These are phyloP conservation scores for Conger conger DNA, from an alignment of 2,113 vertebrate species.

Conservation along the genomic window DNA sequence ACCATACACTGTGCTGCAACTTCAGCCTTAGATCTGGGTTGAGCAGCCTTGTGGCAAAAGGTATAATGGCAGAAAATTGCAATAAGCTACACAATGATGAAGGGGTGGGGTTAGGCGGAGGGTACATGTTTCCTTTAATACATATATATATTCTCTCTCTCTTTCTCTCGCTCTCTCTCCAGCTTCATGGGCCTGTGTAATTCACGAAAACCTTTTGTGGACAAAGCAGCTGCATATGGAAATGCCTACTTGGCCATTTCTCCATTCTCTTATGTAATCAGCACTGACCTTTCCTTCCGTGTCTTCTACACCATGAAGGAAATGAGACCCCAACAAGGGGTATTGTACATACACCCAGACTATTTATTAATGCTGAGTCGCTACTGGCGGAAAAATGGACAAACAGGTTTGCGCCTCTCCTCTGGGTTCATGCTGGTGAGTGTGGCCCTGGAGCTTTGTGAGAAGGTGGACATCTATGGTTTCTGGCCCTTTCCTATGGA, in stretches of 20 bases:
- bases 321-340: slow-evolving; percentile 1
- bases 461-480: slow-evolving; percentile 29
- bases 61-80: no score
- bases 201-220: slow-evolving; percentile 1
- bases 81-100: no score
- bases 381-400: slow-evolving; percentile 15
- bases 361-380: not conserved
- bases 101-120: no score
- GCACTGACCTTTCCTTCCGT: slow-evolving; percentile 13
- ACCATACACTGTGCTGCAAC: no score
- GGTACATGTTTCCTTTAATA: no score
- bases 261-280: slow-evolving; percentile 11
- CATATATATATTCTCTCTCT: no score
- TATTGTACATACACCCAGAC: slow-evolving; percentile 27
- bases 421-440: slow-evolving; percentile 31
- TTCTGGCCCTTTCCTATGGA: slow-evolving; percentile 33
- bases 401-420: slow-evolving; percentile 7
- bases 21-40: no score
- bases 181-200: not conserved
- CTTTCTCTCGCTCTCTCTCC: not conserved
- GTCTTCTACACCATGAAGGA: slow-evolving; percentile 21
- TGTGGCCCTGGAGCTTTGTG: slow-evolving; percentile 26
- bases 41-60: no score
- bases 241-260: slow-evolving; percentile 13
- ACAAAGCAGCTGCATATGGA: not conserved